A percentile compares a stretch with the other conserved stretches of the same genome.
Evolutionary conservation across 2,797 vertebrate species (phyloP).

Genomic region (Sebastes nivosus): DNA sequence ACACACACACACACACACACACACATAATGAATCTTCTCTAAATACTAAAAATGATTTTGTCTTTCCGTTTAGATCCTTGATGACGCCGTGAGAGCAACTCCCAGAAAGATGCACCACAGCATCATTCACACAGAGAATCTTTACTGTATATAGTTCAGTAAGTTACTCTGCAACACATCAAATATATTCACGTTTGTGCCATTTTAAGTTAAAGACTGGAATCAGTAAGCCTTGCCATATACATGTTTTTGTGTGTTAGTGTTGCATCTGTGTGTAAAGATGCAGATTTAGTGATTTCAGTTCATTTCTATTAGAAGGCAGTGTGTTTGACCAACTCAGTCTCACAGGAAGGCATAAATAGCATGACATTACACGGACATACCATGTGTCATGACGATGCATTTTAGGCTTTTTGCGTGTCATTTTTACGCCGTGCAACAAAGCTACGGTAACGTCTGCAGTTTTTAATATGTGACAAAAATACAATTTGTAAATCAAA

Average conservation of each 20-base stretch:
- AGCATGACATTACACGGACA: too few species aligned
- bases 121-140: not conserved
- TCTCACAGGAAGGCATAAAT: too few species aligned
- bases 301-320: not conserved
- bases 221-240: not conserved
- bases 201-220: not conserved
- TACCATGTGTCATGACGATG: too few species aligned
- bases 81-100: not conserved
- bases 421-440: too few species aligned
- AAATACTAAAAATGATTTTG: not conserved
- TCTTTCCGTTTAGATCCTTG: not conserved
- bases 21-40: not conserved
- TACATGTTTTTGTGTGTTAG: not conserved
- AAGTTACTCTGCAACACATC: not conserved
- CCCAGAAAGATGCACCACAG: not conserved
- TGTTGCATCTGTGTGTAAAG: too few species aligned
- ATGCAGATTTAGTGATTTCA: not conserved
- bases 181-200: not conserved
- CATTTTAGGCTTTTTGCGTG: too few species aligned
- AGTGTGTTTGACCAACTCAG: not conserved
- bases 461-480: too few species aligned
- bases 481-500: too few species aligned
- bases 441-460: too few species aligned
- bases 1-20: not conserved
- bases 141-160: not conserved